Evolutionary conservation across 2,888 invertebrate species (phyloP).

Genomic region (Drosophila histrio): DNA sequence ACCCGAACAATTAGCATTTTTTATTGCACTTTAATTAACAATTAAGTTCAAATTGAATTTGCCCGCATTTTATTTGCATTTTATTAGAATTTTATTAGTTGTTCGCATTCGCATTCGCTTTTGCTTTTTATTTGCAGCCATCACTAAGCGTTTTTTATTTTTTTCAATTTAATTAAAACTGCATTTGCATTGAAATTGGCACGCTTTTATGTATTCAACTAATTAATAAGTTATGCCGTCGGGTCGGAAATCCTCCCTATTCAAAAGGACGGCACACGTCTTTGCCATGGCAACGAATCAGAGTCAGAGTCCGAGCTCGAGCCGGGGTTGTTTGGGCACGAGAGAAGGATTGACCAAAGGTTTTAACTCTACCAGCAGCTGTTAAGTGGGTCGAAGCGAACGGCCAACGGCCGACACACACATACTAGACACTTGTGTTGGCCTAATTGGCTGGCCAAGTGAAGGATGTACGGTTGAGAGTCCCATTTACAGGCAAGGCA

Average conservation of each 20-base stretch:
- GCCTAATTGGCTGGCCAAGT: slow-evolving; percentile 67
- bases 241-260: background rate
- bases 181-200: slow-evolving; percentile 68
- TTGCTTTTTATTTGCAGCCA: background rate
- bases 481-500: slow-evolving; percentile 12
- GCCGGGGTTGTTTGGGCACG: background rate
- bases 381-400: slow-evolving; percentile 39
- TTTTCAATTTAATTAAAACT: slow-evolving; percentile 65
- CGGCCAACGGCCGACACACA: slow-evolving; percentile 28
- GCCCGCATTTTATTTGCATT: slow-evolving; percentile 35
- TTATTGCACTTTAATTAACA: slow-evolving; percentile 66
- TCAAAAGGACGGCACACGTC: slow-evolving; percentile 25
- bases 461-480: slow-evolving; percentile 26
- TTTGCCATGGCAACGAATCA: slow-evolving; percentile 44
- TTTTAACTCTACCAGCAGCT: slow-evolving; percentile 22
- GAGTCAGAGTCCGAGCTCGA: background rate
- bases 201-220: slow-evolving; percentile 28
- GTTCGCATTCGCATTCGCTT: slow-evolving; percentile 4
- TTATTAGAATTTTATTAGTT: slow-evolving; percentile 29
- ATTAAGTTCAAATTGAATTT: slow-evolving; percentile 64
- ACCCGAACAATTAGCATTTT: slow-evolving; percentile 36
- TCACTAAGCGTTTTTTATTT: slow-evolving; percentile 1
- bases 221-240: slow-evolving; percentile 62
- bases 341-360: slow-evolving; percentile 25
- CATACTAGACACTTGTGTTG: slow-evolving; percentile 57